These are phyloP conservation scores for Megaceryle alcyon DNA, from an alignment of 2,797 vertebrate species.

Conservation along the genomic window DNA sequence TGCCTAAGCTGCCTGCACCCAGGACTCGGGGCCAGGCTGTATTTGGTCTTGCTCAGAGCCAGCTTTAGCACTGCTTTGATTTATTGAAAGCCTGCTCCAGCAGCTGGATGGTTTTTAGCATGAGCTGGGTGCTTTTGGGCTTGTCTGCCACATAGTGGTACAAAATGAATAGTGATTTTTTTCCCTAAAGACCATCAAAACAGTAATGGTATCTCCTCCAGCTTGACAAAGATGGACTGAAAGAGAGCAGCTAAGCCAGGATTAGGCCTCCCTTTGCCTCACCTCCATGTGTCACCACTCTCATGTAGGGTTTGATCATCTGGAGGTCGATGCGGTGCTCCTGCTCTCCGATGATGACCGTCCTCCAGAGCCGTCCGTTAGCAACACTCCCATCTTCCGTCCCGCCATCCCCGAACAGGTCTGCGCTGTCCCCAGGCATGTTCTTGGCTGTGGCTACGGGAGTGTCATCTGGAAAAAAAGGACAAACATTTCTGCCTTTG, in stretches of 20 bases:
- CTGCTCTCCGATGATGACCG: slow-evolving; percentile 95
- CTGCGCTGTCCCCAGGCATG: slow-evolving; percentile 82
- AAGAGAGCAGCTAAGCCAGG: neutral
- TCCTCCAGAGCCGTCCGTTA: slow-evolving; percentile 93
- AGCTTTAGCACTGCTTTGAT: neutral
- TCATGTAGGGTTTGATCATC: slow-evolving; percentile 95
- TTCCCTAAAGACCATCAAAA: fast-evolving
- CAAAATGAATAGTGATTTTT: fast-evolving
- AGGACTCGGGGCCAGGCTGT: fast-evolving
- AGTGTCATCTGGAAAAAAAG: slow-evolving; percentile 86
- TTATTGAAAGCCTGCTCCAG: neutral
- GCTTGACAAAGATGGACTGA: neutral
- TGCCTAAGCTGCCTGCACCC: neutral
- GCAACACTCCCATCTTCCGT: slow-evolving; percentile 77
- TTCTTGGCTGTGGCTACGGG: slow-evolving; percentile 93
- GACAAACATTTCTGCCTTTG: neutral
- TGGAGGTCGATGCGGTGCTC: slow-evolving; percentile 97
- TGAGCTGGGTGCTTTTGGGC: neutral
- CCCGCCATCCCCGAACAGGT: slow-evolving; percentile 81
- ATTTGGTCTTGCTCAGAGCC: neutral
- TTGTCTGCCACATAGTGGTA: fast-evolving
- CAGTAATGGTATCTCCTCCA: neutral
- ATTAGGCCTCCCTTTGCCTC: neutral
- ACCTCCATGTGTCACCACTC: slow-evolving; percentile 97
- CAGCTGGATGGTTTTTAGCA: fast-evolving